A percentile compares a stretch with the other conserved stretches of the same genome.
Evolutionary conservation across 2,888 invertebrate species (phyloP).

Genomic region (Eurytoma californica): DNA sequence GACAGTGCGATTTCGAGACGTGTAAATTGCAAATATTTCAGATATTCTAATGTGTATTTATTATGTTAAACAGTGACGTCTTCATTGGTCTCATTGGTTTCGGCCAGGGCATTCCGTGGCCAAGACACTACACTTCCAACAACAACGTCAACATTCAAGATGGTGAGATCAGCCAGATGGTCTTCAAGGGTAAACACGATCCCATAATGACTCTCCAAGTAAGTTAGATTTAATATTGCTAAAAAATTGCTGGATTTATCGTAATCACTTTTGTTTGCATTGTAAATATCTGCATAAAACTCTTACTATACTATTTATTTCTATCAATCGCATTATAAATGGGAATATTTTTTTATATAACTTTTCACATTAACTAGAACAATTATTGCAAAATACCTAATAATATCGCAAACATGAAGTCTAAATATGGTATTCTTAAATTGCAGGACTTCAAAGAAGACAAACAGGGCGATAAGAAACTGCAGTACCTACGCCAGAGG

Average conservation of each 20-base stretch:
- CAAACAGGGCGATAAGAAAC: conserved; percentile 56
- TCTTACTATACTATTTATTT: too few species aligned
- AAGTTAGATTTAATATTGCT: conserved; percentile 27
- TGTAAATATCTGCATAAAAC: too few species aligned
- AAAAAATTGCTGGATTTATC: too few species aligned
- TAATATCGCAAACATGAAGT: neutral
- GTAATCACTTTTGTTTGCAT: too few species aligned
- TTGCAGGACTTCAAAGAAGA: conserved; percentile 67
- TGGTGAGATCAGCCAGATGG: conserved; percentile 73
- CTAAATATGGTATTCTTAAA: neutral
- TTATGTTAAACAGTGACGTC: conserved; percentile 76
- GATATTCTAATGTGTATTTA: neutral
- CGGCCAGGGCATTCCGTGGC: conserved; percentile 77
- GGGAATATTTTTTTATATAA: neutral
- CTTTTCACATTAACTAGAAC: neutral
- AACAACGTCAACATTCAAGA: conserved; percentile 77
- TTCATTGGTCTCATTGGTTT: conserved; percentile 79
- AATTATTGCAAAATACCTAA: neutral
- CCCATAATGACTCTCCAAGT: conserved; percentile 66
- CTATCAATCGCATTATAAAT: too few species aligned
- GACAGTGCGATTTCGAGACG: neutral
- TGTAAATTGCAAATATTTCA: neutral
- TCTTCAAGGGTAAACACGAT: conserved; percentile 65
- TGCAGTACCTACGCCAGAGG: conserved; percentile 70
- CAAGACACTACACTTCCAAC: conserved; percentile 78